phyloP scores from a whole-genome alignment of 2,888 invertebrate genomes.

The Erannis defoliaria region DNA sequence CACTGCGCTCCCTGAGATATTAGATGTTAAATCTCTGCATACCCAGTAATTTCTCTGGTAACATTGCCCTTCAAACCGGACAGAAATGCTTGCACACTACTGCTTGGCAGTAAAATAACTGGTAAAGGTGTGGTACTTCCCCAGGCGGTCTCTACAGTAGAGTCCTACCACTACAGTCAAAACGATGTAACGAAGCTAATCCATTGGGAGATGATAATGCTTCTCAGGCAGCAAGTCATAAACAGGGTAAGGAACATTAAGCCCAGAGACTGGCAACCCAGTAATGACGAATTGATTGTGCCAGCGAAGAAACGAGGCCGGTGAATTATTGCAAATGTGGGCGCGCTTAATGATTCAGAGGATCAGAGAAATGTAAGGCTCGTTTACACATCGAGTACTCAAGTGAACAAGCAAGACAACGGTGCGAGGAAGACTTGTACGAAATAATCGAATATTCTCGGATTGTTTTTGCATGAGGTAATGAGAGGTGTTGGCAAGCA shows the following conservation, averaged over 20 bases:
- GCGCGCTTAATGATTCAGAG: constrained; percentile 77
- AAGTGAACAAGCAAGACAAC: not conserved
- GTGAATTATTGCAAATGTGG: constrained; percentile 71
- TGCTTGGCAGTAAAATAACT: too few species aligned
- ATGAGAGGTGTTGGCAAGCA: constrained; percentile 8
- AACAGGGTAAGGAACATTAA: not conserved
- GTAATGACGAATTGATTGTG: constrained; percentile 83
- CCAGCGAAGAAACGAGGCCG: constrained; percentile 71
- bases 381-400: constrained; percentile 20
- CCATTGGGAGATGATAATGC: not conserved
- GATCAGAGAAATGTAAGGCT: constrained; percentile 52
- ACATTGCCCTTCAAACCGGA: too few species aligned
- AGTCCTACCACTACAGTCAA: too few species aligned
- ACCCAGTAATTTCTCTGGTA: too few species aligned
- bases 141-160: too few species aligned
- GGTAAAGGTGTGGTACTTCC: too few species aligned
- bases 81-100: too few species aligned
- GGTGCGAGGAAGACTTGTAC: not conserved
- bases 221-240: not conserved
- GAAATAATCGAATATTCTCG: not conserved
- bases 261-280: constrained; percentile 18
- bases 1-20: too few species aligned
- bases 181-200: too few species aligned
- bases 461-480: constrained; percentile 4
- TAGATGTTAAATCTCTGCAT: too few species aligned